Percentiles rank a stretch among this genome's conserved stretches.
These are phyloP conservation scores for Ceratosolen solmsi DNA, from an alignment of 1,140 invertebrate genomes.

Conservation along the genomic window DNA sequence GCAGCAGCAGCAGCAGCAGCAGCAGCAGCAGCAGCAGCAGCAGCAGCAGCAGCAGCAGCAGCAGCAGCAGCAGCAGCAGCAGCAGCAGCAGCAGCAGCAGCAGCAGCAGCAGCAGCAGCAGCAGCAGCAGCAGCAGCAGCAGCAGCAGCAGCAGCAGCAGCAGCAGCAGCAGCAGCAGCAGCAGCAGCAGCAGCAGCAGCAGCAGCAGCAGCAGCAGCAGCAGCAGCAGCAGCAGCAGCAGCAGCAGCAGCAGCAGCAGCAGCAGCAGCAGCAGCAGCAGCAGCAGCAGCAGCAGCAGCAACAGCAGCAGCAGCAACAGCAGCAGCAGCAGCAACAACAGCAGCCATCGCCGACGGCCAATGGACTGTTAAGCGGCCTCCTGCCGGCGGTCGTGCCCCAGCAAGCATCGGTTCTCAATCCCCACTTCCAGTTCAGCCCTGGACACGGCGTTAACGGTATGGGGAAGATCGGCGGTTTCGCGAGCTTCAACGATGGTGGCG, in stretches of 20 bases:
- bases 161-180: not conserved
- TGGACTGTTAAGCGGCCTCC: not conserved
- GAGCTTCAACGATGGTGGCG: not conserved
- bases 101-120: conserved; percentile 34
- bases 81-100: conserved; percentile 36
- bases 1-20: not conserved
- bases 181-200: not conserved
- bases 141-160: not conserved
- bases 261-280: not conserved
- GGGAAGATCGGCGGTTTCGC: not conserved
- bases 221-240: conserved; percentile 27
- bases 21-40: not conserved
- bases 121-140: conserved; percentile 8
- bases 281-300: not conserved
- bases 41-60: not conserved
- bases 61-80: not conserved
- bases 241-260: not conserved
- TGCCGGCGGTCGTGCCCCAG: not conserved
- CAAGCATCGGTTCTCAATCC: conserved; percentile 1
- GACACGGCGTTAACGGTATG: conserved; percentile 6
- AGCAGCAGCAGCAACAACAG: not conserved
- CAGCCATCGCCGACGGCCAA: not conserved
- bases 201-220: conserved; percentile 1
- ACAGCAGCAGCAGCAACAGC: not conserved
- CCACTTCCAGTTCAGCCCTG: conserved; percentile 19